Evolutionary conservation across 2,888 invertebrate genomes (phyloP), one percentile per base, ranked within the genome.

Genomic region (Leptinotarsa juncta): DNA sequence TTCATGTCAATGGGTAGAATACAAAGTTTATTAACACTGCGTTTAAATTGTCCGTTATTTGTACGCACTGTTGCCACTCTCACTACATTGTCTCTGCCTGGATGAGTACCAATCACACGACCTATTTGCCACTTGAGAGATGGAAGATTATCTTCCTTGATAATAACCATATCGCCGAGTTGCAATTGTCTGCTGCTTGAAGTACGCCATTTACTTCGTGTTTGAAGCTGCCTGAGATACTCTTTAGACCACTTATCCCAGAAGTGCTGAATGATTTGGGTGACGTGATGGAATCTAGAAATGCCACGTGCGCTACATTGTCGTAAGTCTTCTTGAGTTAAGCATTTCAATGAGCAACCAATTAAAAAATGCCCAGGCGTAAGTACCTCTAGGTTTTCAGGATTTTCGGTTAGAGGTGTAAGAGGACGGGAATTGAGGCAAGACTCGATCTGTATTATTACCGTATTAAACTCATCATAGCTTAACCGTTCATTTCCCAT

Each of bases 331-430:
- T 68, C 7, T 26, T 68, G 48, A 12, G 15, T 1, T 69, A 42
- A 16, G 18, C 65, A 50, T 42, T 16, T 15, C 16, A 53, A 53
- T 16, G 53, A 16, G 5, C 16, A 53, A 23, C 67, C 15, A 67
- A 66, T 73, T 4, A 73, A 57, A 49, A 73, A 73, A 65, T 73
- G 73, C n/a, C 50, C 71, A 4, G 73, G 73, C 2, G 65, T 73
- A n/a, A 73, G 51, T 15, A 42, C n/a, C 16, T 60, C 60, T 2
- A 62, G 26, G 23, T 71, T 67, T n/a, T 62, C 51, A 48, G 74
- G 74, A 70, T 74, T 49, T 16, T 70, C 53, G 16, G 74, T 71
- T 20, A 74, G n/a, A 16, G 60, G 67, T 55, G 67, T 67, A 5
- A 74, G 26, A 10, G 74, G 71, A 14, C 70, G 66, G n/a, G 74